Conservation (phyloP, 2,888 invertebrate genomes). For the Kuschelorhynchus macadamiae region DNA sequence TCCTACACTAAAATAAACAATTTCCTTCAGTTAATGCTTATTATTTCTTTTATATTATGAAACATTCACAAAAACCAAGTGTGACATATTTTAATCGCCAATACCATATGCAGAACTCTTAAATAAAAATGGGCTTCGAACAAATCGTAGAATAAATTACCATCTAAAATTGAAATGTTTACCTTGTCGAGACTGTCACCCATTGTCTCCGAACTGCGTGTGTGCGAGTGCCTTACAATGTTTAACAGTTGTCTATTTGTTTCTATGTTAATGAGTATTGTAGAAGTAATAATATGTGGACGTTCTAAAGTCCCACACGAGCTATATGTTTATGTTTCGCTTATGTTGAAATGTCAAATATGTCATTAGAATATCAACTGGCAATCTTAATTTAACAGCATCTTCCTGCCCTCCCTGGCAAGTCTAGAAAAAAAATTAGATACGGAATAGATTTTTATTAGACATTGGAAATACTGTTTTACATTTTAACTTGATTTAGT, state of each 20-base stretch:
- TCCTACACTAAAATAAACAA: no score
- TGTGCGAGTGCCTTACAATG: slow-evolving; percentile 25
- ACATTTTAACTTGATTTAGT: no score
- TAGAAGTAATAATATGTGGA: slow-evolving; percentile 37
- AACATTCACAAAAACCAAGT: no score
- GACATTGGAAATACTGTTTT: no score
- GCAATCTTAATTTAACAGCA: slow-evolving; percentile 16
- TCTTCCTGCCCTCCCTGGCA: no score
- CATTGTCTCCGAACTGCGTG: slow-evolving; percentile 27
- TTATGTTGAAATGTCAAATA: slow-evolving; percentile 30
- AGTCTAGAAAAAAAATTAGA: no score
- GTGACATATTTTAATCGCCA: no score
- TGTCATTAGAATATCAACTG: slow-evolving; percentile 24
- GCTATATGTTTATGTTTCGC: slow-evolving; percentile 31
- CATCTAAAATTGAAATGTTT: slow-evolving; percentile 36
- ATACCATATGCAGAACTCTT: no score
- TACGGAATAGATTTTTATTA: no score
- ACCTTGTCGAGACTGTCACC: slow-evolving; percentile 34
- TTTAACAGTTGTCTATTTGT: slow-evolving; percentile 38
- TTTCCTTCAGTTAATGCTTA: no score
- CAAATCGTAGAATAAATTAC: slow-evolving; percentile 33
- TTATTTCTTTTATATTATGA: no score
- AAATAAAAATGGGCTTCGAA: no score
- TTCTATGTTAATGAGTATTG: slow-evolving; percentile 40
- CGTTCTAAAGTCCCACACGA: slow-evolving; percentile 29